Evolutionary conservation across 2,888 invertebrate genomes (phyloP), one percentile per base, ranked within the genome.

Genomic region (Siphonodentalium dalli): DNA sequence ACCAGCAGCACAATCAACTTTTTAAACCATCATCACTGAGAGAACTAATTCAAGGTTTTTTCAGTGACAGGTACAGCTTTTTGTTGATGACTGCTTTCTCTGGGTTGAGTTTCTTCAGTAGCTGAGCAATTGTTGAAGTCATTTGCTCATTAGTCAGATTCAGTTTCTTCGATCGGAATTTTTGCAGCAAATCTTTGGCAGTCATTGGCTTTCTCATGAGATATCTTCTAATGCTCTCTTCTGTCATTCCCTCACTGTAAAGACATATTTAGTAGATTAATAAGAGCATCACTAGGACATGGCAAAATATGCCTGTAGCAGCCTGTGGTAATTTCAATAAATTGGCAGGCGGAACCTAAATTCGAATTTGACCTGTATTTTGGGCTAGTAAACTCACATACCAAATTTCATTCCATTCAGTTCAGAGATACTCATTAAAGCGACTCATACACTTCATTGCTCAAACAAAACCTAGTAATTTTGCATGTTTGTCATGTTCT

Each of bases 191-290:
- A 77, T 98, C 97, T 0, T 93, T 97, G 0, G 97, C 92, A 0
- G 98, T 98, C 91, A 98, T 95, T 0, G 98, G 99, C 77, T 98
- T 98, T 9, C 98, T 87, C 82, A 92, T 90, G 28, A 99, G 84
- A 83, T 99, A 98, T 15, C 96, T 88, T 2, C 96, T 86, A 6
- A 99, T 94, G 0, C 93, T 91, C 72, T 96, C 96, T 79, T 97
- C 96, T 0, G 93, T 93, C 31, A 95, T 93, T 8, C 77, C 77
- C 13, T 76, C 74, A 59, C 72, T 75, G 63, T 7, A 65, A 63
- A 24, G 20, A 43, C 40, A 54, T 43, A 45, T 8, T 21, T 24
- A 8, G 18, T 26, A 40, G n/a, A 39, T 24, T n/a, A 15, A 31
- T 33, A 33, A 6, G 11, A 33, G 33, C 7, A 33, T 21, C 28